Conservation (phyloP, 2,113 vertebrate species). For the Epinephelus fuscoguttatus region DNA sequence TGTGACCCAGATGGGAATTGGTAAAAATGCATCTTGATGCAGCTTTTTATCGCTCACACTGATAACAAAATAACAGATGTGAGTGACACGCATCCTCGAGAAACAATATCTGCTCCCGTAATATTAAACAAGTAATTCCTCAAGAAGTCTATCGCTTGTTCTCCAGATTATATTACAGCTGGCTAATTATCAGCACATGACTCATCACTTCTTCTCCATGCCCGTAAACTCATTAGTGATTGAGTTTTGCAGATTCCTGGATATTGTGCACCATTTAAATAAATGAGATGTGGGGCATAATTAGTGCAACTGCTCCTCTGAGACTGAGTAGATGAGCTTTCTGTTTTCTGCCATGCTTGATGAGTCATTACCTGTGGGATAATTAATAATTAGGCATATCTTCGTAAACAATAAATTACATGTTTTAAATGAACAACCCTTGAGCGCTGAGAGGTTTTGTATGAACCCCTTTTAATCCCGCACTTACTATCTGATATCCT, state of each 20-base stretch:
- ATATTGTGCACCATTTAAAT: slow-evolving; percentile 29
- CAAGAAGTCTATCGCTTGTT: slow-evolving; percentile 3
- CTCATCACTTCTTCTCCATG: not conserved
- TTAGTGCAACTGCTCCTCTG: slow-evolving; percentile 20
- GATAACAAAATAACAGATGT: not conserved
- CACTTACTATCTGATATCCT: not conserved
- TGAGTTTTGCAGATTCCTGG: slow-evolving; percentile 11
- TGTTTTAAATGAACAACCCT: not conserved
- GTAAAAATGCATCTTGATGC: not conserved
- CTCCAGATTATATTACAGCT: slow-evolving; percentile 24
- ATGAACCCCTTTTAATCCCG: not conserved
- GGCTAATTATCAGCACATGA: slow-evolving; percentile 23
- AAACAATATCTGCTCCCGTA: not conserved
- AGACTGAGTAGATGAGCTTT: slow-evolving; percentile 16
- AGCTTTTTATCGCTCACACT: not conserved
- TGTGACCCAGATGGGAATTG: not conserved
- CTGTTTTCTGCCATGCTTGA: slow-evolving; percentile 12
- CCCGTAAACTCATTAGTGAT: slow-evolving; percentile 33
- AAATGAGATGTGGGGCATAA: slow-evolving; percentile 34
- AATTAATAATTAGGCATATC: slow-evolving; percentile 31
- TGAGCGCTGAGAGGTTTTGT: not conserved
- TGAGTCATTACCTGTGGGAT: not conserved
- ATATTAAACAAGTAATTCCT: slow-evolving; percentile 5
- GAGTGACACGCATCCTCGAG: not conserved
- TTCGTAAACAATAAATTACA: slow-evolving; percentile 17